Conservation (phyloP, 2,113 vertebrate species). For the Hucho hucho region DNA sequence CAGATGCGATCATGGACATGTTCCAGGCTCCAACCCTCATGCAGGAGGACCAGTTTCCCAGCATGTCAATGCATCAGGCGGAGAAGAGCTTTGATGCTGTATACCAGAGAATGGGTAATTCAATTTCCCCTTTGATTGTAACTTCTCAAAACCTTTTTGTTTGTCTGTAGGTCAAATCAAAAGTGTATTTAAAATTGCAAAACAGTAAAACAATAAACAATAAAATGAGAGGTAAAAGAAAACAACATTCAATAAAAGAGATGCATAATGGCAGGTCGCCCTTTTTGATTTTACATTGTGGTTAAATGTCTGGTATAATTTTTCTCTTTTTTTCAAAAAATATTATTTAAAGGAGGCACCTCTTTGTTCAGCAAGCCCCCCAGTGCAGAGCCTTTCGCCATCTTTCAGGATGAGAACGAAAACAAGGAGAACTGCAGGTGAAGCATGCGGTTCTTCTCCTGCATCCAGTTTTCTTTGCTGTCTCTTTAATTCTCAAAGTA, state of each 20-base stretch:
- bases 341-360: neutral
- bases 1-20: conserved; percentile 93
- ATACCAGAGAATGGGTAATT: conserved; percentile 63
- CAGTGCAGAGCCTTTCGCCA: conserved; percentile 68
- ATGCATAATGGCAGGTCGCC: no score
- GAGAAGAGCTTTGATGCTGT: conserved; percentile 55
- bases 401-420: conserved; percentile 83
- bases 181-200: no score
- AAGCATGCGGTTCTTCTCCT: neutral
- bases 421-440: conserved; percentile 79
- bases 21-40: conserved; percentile 87
- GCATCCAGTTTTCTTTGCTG: neutral
- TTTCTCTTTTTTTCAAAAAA: neutral
- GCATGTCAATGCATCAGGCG: conserved; percentile 27
- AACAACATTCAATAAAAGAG: no score
- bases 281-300: no score
- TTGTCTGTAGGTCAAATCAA: neutral
- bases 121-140: neutral
- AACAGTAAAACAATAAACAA: no score
- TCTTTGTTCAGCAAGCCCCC: conserved; percentile 8
- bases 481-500: neutral
- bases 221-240: no score
- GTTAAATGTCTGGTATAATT: no score
- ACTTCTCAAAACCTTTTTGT: neutral
- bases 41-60: conserved; percentile 60